Percentiles rank a stretch among this genome's conserved stretches.
Conservation (phyloP, 2,113 vertebrate genomes). For the Pterocles gutturalis region DNA sequence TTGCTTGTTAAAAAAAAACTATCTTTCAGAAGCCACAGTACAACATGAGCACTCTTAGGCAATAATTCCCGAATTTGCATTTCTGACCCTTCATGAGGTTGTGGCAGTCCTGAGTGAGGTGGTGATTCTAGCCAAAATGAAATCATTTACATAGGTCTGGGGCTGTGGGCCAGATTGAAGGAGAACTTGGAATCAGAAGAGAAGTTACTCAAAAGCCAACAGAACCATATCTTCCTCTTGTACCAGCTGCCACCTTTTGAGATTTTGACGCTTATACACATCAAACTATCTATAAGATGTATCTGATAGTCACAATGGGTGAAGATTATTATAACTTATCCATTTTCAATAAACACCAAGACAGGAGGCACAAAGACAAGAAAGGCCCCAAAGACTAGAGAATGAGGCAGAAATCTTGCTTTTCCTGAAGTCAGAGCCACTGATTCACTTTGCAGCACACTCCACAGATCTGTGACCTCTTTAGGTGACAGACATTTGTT, state of each 20-base stretch:
- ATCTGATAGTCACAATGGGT: not conserved
- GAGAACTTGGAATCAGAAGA: not conserved
- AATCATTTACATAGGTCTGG: not conserved
- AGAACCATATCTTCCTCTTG: not conserved
- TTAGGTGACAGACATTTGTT: not conserved
- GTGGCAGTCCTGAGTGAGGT: not conserved
- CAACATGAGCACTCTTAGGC: not conserved
- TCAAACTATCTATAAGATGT: not conserved
- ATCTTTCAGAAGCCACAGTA: not conserved
- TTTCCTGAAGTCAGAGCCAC: not conserved
- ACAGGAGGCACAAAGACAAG: not conserved
- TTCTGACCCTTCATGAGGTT: not conserved
- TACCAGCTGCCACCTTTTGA: not conserved
- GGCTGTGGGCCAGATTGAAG: not conserved
- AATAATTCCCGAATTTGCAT: not conserved
- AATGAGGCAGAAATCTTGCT: not conserved
- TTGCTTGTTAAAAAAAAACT: not conserved
- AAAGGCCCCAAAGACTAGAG: not conserved
- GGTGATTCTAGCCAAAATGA: not conserved
- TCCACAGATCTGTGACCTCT: not conserved
- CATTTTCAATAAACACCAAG: not conserved
- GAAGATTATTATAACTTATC: not conserved
- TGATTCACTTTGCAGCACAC: not conserved
- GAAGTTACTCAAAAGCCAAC: not conserved
- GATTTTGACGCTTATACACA: not conserved